phyloP scores from a whole-genome alignment of 35 echinoderm and acorn worm species.

The Ptychodera flava region DNA sequence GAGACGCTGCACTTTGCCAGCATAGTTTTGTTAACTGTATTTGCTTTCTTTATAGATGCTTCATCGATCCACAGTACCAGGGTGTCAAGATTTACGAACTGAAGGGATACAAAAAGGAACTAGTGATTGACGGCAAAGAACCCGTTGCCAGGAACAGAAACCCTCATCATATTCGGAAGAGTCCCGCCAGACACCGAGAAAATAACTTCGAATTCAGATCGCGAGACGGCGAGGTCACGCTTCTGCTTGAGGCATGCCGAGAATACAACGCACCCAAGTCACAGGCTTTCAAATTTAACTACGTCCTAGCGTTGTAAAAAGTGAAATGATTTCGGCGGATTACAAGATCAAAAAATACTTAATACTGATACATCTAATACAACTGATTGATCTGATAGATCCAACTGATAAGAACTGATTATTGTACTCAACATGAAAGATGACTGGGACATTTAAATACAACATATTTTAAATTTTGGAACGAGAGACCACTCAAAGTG shows the following conservation, averaged over 20 bases:
- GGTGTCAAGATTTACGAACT: slow-evolving; percentile 83
- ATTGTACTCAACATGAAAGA: no score
- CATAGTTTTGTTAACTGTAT: no score
- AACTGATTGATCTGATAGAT: no score
- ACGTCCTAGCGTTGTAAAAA: slow-evolving; percentile 81
- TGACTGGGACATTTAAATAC: no score
- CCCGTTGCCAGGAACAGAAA: slow-evolving; percentile 68
- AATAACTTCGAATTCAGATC: slow-evolving; percentile 98
- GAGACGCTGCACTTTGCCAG: no score
- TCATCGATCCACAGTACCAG: slow-evolving; percentile 83
- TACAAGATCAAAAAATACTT: no score
- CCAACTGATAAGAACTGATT: no score
- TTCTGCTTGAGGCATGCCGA: slow-evolving; percentile 58
- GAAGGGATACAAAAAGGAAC: slow-evolving; percentile 50
- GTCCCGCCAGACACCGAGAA: slow-evolving; percentile 58
- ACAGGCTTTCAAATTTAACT: slow-evolving; percentile 96
- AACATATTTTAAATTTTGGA: no score
- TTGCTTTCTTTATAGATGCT: slow-evolving; percentile 64
- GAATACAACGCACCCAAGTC: slow-evolving; percentile 28
- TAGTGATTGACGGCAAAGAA: slow-evolving; percentile 74
- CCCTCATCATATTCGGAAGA: slow-evolving; percentile 60
- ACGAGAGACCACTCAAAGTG: no score
- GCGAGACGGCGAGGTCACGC: slow-evolving; percentile 58
- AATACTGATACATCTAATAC: no score
- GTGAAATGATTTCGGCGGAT: not conserved